These are phyloP conservation scores for Desmophyllum pertusum DNA, from an alignment of 92 coral and sea anemone genomes.

Conservation along the genomic window DNA sequence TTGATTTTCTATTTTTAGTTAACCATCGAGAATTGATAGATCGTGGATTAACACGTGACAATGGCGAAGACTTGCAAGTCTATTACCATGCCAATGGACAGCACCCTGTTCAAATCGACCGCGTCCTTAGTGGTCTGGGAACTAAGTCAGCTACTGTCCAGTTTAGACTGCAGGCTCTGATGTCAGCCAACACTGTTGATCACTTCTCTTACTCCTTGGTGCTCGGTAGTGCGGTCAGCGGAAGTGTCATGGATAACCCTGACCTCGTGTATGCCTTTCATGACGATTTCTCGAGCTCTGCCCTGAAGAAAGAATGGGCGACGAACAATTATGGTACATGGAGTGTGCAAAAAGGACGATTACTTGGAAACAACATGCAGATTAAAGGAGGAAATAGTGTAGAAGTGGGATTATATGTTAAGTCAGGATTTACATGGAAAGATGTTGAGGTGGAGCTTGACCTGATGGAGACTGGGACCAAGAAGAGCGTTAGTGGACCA, in stretches of 20 bases:
- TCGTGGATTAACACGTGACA: slow-evolving; percentile 23
- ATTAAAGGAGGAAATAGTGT: slow-evolving; percentile 25
- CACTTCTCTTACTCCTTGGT: slow-evolving; percentile 44
- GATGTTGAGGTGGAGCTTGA: slow-evolving; percentile 82
- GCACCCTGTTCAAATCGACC: slow-evolving; percentile 52
- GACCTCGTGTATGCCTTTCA: slow-evolving; percentile 63
- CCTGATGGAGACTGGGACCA: slow-evolving; percentile 66
- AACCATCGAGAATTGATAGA: slow-evolving; percentile 59
- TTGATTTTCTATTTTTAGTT: slow-evolving; percentile 4
- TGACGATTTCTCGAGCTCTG: slow-evolving; percentile 62
- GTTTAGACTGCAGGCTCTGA: slow-evolving; percentile 54
- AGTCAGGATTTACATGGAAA: slow-evolving; percentile 65
- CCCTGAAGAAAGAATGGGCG: slow-evolving; percentile 54
- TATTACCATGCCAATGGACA: slow-evolving; percentile 40
- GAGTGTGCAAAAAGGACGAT: slow-evolving; percentile 50
- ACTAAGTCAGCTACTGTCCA: slow-evolving; percentile 43
- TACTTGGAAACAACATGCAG: slow-evolving; percentile 59
- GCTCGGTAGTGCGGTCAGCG: slow-evolving; percentile 62
- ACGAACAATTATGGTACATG: slow-evolving; percentile 51
- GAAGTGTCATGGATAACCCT: slow-evolving; percentile 64
- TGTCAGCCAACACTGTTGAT: slow-evolving; percentile 46
- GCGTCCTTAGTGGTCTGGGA: slow-evolving; percentile 45
- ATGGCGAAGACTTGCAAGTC: slow-evolving; percentile 58
- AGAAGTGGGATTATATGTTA: slow-evolving; percentile 70
- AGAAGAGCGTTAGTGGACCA: slow-evolving; percentile 63